phyloP scores from a whole-genome alignment of 2,888 invertebrate genomes.

The Pseudococcus jackbeardsleyi region DNA sequence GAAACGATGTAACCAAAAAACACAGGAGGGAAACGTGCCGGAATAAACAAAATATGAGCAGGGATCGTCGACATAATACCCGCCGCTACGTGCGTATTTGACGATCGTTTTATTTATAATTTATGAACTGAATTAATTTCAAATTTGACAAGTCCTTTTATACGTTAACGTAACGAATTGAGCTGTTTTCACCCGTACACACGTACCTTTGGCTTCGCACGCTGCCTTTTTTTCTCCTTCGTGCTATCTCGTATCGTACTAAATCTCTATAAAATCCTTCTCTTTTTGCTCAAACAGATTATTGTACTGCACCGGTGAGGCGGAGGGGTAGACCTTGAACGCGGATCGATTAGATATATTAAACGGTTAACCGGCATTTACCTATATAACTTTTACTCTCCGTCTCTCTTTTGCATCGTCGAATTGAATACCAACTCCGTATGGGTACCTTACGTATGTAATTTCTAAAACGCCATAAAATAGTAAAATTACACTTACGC shows the following conservation, averaged over 20 bases:
- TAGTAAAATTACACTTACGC: slow-evolving; percentile 35
- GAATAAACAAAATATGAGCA: slow-evolving; percentile 46
- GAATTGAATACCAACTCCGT: not conserved
- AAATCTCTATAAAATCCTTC: slow-evolving; percentile 10
- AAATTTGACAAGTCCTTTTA: slow-evolving; percentile 53
- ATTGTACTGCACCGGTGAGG: not conserved
- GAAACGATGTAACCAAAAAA: slow-evolving; percentile 3
- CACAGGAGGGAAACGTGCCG: not conserved
- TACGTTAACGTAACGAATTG: slow-evolving; percentile 52
- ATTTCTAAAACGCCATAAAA: slow-evolving; percentile 37
- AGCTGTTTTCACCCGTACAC: slow-evolving; percentile 48
- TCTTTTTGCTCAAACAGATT: not conserved
- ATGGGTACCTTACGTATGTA: not conserved
- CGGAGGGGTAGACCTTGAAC: not conserved
- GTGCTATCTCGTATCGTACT: not conserved
- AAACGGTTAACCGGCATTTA: not conserved
- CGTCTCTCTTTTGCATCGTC: not conserved
- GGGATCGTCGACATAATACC: slow-evolving; percentile 11
- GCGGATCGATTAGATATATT: not conserved
- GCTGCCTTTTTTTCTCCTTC: not conserved
- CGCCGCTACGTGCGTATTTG: slow-evolving; percentile 21
- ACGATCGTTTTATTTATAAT: slow-evolving; percentile 39
- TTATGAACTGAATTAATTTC: slow-evolving; percentile 56
- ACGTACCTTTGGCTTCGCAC: not conserved
- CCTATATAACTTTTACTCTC: not conserved